Conservation (phyloP, 2,113 vertebrate species). For the Pyxicephalus adspersus region DNA sequence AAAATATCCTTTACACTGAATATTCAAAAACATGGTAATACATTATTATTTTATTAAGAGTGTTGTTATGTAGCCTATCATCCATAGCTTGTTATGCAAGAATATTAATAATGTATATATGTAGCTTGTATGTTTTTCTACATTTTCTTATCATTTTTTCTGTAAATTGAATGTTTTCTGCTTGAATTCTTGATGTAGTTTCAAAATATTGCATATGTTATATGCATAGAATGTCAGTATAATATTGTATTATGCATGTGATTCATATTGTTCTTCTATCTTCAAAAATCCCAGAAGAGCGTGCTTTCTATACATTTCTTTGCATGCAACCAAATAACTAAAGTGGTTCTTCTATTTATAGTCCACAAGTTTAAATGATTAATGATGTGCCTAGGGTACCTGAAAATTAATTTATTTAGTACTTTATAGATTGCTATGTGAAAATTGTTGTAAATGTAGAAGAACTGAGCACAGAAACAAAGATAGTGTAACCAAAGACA, state of each 20-base stretch:
- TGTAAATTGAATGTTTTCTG: neutral
- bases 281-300: neutral
- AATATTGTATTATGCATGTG: neutral
- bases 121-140: neutral
- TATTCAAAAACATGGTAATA: too few species aligned
- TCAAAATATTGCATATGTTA: neutral
- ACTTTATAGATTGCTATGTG: neutral
- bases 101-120: neutral
- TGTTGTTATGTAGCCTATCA: neutral
- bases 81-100: neutral
- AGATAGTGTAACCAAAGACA: neutral
- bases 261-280: neutral
- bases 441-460: neutral
- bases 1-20: too few species aligned
- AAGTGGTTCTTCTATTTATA: constrained; percentile 18
- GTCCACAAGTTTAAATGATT: constrained; percentile 26
- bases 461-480: neutral
- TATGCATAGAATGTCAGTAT: neutral
- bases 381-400: constrained; percentile 25
- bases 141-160: neutral
- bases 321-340: neutral
- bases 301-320: neutral
- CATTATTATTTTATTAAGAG: too few species aligned
- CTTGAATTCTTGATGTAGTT: neutral
- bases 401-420: neutral